Percentiles rank a stretch among this genome's conserved stretches.
Conservation (phyloP, 2,797 vertebrate species). For the Chaetophractus vellerosus region DNA sequence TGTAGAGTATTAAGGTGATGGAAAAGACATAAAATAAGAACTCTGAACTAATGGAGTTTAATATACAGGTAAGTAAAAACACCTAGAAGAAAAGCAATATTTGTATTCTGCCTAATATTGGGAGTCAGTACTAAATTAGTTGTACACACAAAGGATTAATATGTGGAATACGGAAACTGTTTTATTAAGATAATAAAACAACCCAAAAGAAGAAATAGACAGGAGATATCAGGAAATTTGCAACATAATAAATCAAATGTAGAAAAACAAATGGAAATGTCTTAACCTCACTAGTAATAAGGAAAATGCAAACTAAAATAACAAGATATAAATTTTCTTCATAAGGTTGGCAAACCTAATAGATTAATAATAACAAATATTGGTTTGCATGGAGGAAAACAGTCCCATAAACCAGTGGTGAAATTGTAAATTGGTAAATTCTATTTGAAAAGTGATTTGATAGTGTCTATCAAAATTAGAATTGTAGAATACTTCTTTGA, state of each 20-base stretch:
- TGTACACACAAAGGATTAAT: neutral
- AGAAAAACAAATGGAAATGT: neutral
- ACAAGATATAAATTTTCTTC: neutral
- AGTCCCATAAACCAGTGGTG: neutral
- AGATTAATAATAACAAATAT: neutral
- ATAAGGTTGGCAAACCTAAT: neutral
- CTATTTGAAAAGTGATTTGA: neutral
- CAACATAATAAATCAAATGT: neutral
- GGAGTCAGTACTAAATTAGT: neutral
- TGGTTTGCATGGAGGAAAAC: neutral
- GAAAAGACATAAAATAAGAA: neutral
- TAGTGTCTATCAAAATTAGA: conserved; percentile 15
- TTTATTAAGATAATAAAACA: conserved; percentile 22
- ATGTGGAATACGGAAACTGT: neutral
- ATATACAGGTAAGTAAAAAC: neutral
- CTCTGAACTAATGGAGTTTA: neutral
- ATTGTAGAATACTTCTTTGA: neutral
- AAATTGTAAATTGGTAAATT: neutral
- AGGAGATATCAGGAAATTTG: neutral
- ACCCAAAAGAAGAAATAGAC: neutral
- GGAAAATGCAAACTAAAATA: conserved; percentile 26
- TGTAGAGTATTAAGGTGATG: neutral
- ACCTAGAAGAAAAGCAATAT: neutral
- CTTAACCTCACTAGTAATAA: neutral
- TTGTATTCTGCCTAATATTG: neutral